Base-by-base conservation (phyloP, 2,888 invertebrate species). In the Drosophila paracracens region DNA sequence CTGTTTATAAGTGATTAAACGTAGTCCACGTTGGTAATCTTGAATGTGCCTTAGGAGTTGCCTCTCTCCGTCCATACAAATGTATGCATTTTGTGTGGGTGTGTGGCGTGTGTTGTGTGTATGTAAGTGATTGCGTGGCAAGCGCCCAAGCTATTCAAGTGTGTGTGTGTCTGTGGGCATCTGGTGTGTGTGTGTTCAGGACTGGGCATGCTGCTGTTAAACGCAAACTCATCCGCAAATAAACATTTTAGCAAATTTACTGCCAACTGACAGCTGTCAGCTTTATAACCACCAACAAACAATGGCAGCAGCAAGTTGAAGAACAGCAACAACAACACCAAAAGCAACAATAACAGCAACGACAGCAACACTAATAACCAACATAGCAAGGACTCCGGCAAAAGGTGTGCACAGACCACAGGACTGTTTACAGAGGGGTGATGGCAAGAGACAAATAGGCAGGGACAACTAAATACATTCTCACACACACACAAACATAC, bases 231-330 rank as follows among this genome's bases (percentile, higher is more conserved):
- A 83, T 86, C 87, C 89, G 83, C 87, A 88, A 88, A 88, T 90
- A 88, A 88, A 88, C 87, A 90, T 89, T 89, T 85, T 82, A 83
- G 82, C 85, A 90, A 91, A 89, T 87, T 90, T 90, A 89, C 88
- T 89, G 74, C 89, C 79, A 89, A 90, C 89, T 90, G 89, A 88
- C 91, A 91, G 89, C 91, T 89, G 89, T 90, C 89, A 90, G 84
- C 90, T 90, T 87, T 89, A 88, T 83, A 82, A 83, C 91, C 89
- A 87, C 82, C 83, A 89, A 83, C 90, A 88, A 89, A 90, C 88
- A 90, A 87, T 88, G 76, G 57, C 68, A 56, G 40, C 46, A 62
- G 62, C 65, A 43, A 73, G 53, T 52, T 54, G 38, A 36, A 56
- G 62, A 60, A 57, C 62, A 59, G 33, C 75, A 69, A 43, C 56